Evolutionary conservation across 2,888 invertebrate species (phyloP).

Genomic region (Lithophane socia): DNA sequence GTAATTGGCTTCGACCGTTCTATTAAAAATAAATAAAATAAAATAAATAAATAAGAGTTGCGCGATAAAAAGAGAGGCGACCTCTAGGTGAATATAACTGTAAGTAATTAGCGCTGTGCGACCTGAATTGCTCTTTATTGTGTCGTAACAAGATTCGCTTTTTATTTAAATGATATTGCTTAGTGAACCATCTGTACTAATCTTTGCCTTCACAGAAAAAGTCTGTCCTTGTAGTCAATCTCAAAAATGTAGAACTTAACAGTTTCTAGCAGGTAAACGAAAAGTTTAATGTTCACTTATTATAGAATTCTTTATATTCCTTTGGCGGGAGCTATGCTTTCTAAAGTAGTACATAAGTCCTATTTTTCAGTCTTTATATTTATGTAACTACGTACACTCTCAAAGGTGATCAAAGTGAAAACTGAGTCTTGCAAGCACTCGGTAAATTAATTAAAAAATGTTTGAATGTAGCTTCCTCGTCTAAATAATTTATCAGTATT

Average conservation of each 20-base stretch:
- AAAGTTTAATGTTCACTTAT: neutral
- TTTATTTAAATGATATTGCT: too few species aligned
- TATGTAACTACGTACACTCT: neutral
- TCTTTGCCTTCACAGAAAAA: neutral
- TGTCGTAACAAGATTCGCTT: too few species aligned
- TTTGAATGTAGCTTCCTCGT: neutral
- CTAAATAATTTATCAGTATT: neutral
- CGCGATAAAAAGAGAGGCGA: too few species aligned
- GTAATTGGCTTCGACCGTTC: too few species aligned
- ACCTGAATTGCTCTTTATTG: too few species aligned
- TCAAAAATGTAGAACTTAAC: too few species aligned
- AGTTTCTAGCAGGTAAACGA: neutral
- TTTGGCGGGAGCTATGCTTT: neutral
- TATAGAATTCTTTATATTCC: neutral
- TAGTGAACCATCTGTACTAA: too few species aligned
- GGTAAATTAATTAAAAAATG: neutral
- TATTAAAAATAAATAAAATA: too few species aligned
- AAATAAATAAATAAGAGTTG: too few species aligned
- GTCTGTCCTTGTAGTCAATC: too few species aligned
- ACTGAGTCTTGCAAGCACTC: neutral
- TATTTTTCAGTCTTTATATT: neutral
- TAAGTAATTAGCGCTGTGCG: too few species aligned
- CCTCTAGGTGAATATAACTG: too few species aligned
- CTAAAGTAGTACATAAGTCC: neutral
- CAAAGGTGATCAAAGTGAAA: neutral